Conservation (phyloP, 1,140 invertebrate species). For the Brachionus rubens region DNA sequence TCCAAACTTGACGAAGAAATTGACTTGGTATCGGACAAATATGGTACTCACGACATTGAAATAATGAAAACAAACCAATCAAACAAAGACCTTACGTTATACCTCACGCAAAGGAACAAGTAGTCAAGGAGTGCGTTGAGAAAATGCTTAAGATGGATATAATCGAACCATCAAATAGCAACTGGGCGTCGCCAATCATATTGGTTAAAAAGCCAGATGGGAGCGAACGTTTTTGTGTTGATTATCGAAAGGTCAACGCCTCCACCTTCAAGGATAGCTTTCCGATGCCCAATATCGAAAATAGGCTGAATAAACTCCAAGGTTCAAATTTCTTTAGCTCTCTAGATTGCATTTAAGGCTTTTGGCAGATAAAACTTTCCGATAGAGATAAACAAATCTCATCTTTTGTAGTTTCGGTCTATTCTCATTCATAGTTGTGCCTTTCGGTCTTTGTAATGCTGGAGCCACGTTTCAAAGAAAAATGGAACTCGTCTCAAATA, state of each 20-base stretch:
- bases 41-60: not conserved
- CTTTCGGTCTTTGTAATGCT: slow-evolving; percentile 59
- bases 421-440: slow-evolving; percentile 49
- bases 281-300: too few relatives aligned
- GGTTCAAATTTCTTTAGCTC: slow-evolving; percentile 49
- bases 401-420: slow-evolving; percentile 18
- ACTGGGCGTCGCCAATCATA: too few relatives aligned
- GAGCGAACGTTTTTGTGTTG: too few relatives aligned
- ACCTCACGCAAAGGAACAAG: not conserved
- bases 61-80: not conserved
- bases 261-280: too few relatives aligned
- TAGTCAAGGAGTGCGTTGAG: too few relatives aligned
- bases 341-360: slow-evolving; percentile 55
- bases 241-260: too few relatives aligned
- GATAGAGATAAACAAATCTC: slow-evolving; percentile 50
- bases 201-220: too few relatives aligned
- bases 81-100: not conserved
- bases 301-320: too few relatives aligned
- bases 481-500: slow-evolving; percentile 56
- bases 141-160: too few relatives aligned
- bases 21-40: not conserved
- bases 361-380: slow-evolving; percentile 53
- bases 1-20: not conserved
- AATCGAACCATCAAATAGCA: too few relatives aligned
- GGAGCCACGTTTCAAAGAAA: slow-evolving; percentile 60